Percentiles rank a stretch among this genome's conserved stretches.
Evolutionary conservation across 2,797 vertebrate species (phyloP).

Genomic region (Sebastes cheni): DNA sequence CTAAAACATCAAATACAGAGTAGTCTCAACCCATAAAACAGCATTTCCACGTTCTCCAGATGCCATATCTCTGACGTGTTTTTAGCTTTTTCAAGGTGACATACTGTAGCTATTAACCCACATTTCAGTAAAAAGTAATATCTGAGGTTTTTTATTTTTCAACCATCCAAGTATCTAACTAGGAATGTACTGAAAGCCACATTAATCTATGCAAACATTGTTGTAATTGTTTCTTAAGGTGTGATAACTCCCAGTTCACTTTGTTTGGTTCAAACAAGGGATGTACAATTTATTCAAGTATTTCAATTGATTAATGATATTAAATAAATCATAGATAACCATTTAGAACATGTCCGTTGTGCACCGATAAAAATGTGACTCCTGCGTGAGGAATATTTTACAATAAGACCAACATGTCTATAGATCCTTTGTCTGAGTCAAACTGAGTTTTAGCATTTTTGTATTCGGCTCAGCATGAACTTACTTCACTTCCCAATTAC

Average conservation of each 20-base stretch:
- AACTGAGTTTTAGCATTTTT: not conserved
- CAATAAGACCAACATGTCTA: not conserved
- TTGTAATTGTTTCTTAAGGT: not conserved
- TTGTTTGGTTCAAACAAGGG: not conserved
- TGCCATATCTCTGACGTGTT: not conserved
- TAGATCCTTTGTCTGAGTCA: not conserved
- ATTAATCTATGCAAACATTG: conserved; percentile 58
- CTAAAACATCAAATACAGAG: conserved; percentile 5
- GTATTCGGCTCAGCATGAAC: not conserved
- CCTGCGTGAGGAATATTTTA: not conserved
- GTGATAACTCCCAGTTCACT: not conserved
- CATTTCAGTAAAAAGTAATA: not conserved
- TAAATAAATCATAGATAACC: not conserved
- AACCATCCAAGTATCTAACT: not conserved
- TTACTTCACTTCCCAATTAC: not conserved
- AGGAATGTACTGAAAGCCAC: conserved; percentile 14
- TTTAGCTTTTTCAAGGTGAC: not conserved
- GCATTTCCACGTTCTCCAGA: not conserved
- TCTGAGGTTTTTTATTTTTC: not conserved
- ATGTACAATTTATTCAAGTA: not conserved
- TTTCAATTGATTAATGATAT: not conserved
- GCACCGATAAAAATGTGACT: not conserved
- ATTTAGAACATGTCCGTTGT: not conserved
- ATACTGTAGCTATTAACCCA: not conserved
- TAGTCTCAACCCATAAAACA: not conserved